Percentiles rank a stretch among this genome's conserved stretches.
Conservation (phyloP, 2,113 vertebrate species). For the Gymnobelideus leadbeateri region DNA sequence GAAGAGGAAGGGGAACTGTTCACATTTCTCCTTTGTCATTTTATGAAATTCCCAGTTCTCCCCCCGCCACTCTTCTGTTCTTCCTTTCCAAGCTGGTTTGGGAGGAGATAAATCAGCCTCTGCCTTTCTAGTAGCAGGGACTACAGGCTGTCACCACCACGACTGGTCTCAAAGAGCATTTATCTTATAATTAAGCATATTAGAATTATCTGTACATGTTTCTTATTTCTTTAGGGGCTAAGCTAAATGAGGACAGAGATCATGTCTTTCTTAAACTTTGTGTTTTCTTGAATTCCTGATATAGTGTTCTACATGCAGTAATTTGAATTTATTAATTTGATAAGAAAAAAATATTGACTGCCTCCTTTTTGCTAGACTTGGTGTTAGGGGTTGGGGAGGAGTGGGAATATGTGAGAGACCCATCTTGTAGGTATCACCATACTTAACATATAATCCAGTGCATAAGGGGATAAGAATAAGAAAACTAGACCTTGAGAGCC, state of each 20-base stretch:
- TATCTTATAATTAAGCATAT: neutral
- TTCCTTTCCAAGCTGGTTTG: conserved; percentile 3
- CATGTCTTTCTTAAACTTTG: neutral
- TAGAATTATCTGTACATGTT: neutral
- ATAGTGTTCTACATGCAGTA: neutral
- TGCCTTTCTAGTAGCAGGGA: neutral
- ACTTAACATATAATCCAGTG: neutral
- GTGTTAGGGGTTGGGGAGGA: neutral
- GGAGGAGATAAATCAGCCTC: conserved; percentile 53
- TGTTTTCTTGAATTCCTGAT: neutral
- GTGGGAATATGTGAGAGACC: neutral
- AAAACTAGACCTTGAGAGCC: neutral
- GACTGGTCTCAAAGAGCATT: neutral
- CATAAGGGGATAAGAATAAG: neutral
- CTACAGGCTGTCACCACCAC: neutral
- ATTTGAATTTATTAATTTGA: neutral
- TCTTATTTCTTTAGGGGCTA: neutral
- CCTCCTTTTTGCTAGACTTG: neutral
- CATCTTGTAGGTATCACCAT: neutral
- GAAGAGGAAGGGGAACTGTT: conserved; percentile 64
- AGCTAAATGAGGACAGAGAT: neutral
- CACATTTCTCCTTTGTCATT: conserved; percentile 37
- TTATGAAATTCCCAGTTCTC: conserved; percentile 57
- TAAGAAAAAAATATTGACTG: neutral
- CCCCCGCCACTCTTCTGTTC: neutral